Evolutionary conservation across 2,113 vertebrate species (phyloP).

Genomic region (Elephantulus edwardii): DNA sequence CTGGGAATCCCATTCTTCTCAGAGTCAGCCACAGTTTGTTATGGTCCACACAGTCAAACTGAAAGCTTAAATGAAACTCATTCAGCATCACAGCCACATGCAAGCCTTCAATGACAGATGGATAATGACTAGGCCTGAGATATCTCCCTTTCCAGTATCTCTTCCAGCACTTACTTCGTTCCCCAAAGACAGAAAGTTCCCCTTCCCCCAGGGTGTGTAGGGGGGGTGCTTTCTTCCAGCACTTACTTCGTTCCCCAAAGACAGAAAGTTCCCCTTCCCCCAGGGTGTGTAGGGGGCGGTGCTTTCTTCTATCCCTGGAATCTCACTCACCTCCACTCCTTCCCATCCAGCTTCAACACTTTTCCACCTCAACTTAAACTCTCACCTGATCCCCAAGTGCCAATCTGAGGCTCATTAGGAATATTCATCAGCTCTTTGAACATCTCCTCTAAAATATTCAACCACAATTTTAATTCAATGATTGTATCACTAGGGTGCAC

Average conservation of each 20-base stretch:
- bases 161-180: too few species aligned
- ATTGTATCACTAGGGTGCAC: too few species aligned
- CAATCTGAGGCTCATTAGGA: accelerated
- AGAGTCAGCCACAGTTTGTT: too few species aligned
- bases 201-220: too few species aligned
- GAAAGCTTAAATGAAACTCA: too few species aligned
- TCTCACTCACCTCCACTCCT: too few species aligned
- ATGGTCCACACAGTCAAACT: too few species aligned
- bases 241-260: too few species aligned
- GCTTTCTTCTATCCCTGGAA: neutral
- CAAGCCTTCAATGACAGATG: neutral
- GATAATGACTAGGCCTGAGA: neutral
- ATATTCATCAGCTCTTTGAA: accelerated
- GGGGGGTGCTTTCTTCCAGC: too few species aligned
- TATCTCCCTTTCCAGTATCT: neutral
- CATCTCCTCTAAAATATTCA: accelerated
- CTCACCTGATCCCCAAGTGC: neutral
- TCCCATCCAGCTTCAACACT: neutral
- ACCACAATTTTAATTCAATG: too few species aligned
- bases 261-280: neutral
- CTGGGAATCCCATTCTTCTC: too few species aligned
- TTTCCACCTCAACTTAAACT: neutral
- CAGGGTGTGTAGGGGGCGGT: neutral
- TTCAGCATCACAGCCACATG: too few species aligned
- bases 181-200: neutral